Base-by-base conservation (phyloP, 2,113 vertebrate genomes). In the Circaetus gallicus region DNA sequence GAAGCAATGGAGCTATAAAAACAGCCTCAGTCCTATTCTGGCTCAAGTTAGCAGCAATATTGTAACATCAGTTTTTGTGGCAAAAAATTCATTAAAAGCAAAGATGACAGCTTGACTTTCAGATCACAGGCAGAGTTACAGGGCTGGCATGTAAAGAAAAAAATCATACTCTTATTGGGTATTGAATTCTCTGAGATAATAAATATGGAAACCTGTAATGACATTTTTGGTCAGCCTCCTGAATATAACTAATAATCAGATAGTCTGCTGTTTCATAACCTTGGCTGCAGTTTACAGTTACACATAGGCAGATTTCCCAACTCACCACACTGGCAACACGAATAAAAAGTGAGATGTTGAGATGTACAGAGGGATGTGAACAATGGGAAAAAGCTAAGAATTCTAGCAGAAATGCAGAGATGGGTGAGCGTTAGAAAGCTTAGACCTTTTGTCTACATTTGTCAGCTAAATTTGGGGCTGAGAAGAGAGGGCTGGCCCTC, bases 101-200 rank as follows among this genome's bases (percentile, higher is more conserved):
- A 94, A 76, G 62, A 76, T 21, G 70, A 89, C 91, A 88, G 79
- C 45, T 90, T 85, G 90, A 82, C 61, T 94, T 96, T 82, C 50
- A 89, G 86, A 94, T 86, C 52, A 55, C 55, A 85, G 53, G 36
- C 84, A 91, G 73, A 96, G 58, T 88, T 90, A 93, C 16, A 61
- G 19, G 49, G 36, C 34, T 91, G 70, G 49, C 61, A 87, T 52
- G 25, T 38, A 80, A 84, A 89, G 34, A 49, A 93, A 86, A 80
- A 29, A 58, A 9, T 13, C 17, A 7, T 59, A 40, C 32, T 73
- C 78, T 67, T 84, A 43, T 14, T 86, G 52, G 32, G 50, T 79
- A 78, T 24, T 16, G 45, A 93, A 95, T 71, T 94, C 61, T 91
- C 77, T 56, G 62, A 92, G 86, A 92, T 76, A 95, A 93, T 85